Percentiles rank a stretch among this genome's conserved stretches.
Evolutionary conservation across 2,888 invertebrate species (phyloP).

Genomic region (Amblyjoppa fuscipennis): DNA sequence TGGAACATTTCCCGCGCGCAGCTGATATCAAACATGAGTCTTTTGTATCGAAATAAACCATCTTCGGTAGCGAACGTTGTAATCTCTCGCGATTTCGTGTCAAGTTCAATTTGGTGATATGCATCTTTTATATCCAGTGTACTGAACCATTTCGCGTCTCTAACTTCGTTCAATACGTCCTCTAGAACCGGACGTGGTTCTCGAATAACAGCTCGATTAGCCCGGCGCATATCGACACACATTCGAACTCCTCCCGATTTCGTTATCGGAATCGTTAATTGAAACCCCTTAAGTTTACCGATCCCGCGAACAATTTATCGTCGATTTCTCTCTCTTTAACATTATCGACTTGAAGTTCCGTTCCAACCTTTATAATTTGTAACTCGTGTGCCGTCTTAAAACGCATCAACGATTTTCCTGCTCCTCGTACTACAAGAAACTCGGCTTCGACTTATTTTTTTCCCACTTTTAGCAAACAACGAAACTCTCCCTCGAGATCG

Average conservation of each 20-base stretch:
- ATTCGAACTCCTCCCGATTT: constrained; percentile 71
- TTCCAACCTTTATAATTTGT: constrained; percentile 68
- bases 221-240: constrained; percentile 73
- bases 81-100: constrained; percentile 75
- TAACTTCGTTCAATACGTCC: constrained; percentile 52
- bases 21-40: constrained; percentile 82
- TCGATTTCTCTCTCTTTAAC: constrained; percentile 18
- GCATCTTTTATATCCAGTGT: constrained; percentile 78
- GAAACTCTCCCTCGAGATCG: constrained; percentile 16
- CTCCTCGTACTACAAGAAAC: constrained; percentile 62
- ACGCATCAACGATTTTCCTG: constrained; percentile 64
- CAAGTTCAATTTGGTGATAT: constrained; percentile 81
- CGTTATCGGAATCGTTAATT: constrained; percentile 72
- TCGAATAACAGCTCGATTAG: constrained; percentile 71
- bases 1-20: constrained; percentile 84
- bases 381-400: constrained; percentile 68
- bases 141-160: constrained; percentile 68
- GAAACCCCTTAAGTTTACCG: constrained; percentile 75
- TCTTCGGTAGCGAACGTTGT: constrained; percentile 81
- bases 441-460: constrained; percentile 40
- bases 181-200: constrained; percentile 66
- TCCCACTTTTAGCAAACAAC: constrained; percentile 28
- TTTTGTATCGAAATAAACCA: constrained; percentile 82
- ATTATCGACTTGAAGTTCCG: constrained; percentile 30
- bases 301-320: constrained; percentile 42